Base-by-base conservation (phyloP, 2,797 vertebrate genomes). In the Myotis daubentonii region DNA sequence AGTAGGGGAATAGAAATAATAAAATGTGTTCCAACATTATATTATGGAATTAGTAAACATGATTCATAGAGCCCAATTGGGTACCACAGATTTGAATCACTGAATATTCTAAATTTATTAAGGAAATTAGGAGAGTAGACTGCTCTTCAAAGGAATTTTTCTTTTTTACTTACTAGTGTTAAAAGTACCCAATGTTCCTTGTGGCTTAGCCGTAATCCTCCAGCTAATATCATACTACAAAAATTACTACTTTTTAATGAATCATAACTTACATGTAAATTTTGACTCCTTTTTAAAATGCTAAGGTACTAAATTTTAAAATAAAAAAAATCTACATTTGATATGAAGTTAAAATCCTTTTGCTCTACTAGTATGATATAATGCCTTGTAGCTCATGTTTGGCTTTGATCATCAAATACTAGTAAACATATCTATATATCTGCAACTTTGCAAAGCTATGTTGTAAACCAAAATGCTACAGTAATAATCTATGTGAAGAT, bases 21-120 rank as follows among this genome's bases (percentile, higher is more conserved):
- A 75, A 80, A 89, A 92, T 81, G 11, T 82, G 49, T 44, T 89
- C 89, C 89, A 92, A 89, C 20, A 83, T 94, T 80, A 75, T 30
- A 83, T 41, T 84, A 66, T 60, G 5, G 38, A 91, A 94, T 87
- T 53, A 71, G 66, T 83, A 94, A 94, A 95, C 4, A 57, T 38
- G 22, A 6, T 20, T 72, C 49, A 82, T 22, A 51, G 28, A 95
- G 15, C 57, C 47, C 33, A 71, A 41, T 8, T 78, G 25, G 9
- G 57, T 17, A n/a, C 2, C 20, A 80, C 0, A 53, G 23, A 38
- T 55, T 19, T 70, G 80, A n/a, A 88, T 44, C 84, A 87, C 1
- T 28, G 23, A 93, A 36, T 7, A 89, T 55, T 85, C 57, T 55
- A 87, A 60, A 74, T 72, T 87, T 85, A 82, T 57, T 22, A 57